Conservation (phyloP, 2,888 invertebrate genomes). For the Spilosoma lubricipeda region DNA sequence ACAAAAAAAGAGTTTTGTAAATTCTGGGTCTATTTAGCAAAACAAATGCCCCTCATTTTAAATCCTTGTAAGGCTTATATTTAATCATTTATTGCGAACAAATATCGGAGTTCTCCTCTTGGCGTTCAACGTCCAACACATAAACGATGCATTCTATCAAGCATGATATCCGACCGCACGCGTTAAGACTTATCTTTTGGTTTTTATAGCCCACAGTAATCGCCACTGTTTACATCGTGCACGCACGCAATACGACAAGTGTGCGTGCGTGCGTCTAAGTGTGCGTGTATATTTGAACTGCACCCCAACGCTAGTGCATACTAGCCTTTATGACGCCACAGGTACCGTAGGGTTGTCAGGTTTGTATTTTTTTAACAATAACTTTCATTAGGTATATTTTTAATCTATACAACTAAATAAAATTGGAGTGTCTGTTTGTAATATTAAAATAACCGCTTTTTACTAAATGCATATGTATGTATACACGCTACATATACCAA, state of each 20-base stretch:
- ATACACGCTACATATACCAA: too few relatives aligned
- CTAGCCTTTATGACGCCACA: slow-evolving; percentile 54
- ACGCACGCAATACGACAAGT: slow-evolving; percentile 33
- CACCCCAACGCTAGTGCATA: slow-evolving; percentile 48
- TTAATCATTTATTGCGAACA: not conserved
- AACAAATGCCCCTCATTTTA: not conserved
- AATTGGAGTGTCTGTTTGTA: too few relatives aligned
- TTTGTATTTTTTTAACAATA: not conserved
- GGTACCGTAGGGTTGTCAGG: slow-evolving; percentile 47
- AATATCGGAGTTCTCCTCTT: slow-evolving; percentile 3
- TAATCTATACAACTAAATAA: too few relatives aligned
- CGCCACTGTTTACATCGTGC: slow-evolving; percentile 44
- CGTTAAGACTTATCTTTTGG: slow-evolving; percentile 48
- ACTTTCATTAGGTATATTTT: too few relatives aligned
- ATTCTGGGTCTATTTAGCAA: not conserved
- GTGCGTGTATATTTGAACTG: slow-evolving; percentile 48
- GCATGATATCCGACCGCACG: slow-evolving; percentile 33
- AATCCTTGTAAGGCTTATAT: not conserved
- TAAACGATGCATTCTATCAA: slow-evolving; percentile 37
- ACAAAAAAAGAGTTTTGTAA: not conserved
- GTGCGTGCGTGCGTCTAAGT: slow-evolving; percentile 29
- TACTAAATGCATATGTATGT: too few relatives aligned
- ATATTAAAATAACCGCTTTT: too few relatives aligned
- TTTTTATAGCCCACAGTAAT: slow-evolving; percentile 53
- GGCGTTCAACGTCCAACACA: slow-evolving; percentile 23